Evolutionary conservation across 1,140 invertebrate genomes (phyloP).

Genomic region (Lepidurus couesii): DNA sequence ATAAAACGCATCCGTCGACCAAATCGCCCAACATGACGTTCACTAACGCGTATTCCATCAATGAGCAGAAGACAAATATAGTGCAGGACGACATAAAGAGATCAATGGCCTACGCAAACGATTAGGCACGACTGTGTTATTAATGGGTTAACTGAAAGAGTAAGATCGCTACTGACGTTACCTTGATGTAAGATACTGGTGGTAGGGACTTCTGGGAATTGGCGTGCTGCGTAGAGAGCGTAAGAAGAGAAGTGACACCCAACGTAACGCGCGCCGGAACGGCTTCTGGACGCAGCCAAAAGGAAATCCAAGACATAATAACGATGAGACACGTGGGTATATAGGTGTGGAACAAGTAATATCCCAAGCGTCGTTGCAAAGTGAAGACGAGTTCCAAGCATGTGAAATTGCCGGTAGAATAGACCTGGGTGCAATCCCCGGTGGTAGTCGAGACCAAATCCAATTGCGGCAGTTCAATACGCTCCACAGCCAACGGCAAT

Average conservation of each 20-base stretch:
- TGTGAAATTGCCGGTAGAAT: constrained; percentile 43
- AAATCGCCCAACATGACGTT: constrained; percentile 41
- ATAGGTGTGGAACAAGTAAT: constrained; percentile 45
- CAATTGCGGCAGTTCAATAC: constrained; percentile 41
- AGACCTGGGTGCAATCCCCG: constrained; percentile 41
- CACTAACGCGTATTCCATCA: constrained; percentile 46
- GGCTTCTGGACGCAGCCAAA: constrained; percentile 45
- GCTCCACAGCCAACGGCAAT: constrained; percentile 39
- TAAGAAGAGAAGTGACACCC: constrained; percentile 43
- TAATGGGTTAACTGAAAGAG: constrained; percentile 9
- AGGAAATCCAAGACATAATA: constrained; percentile 46
- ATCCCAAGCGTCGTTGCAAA: constrained; percentile 41
- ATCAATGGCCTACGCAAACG: constrained; percentile 36
- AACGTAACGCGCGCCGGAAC: constrained; percentile 44
- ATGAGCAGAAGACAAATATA: constrained; percentile 43
- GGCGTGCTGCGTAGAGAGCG: constrained; percentile 44
- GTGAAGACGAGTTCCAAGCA: constrained; percentile 44
- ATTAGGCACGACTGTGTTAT: not conserved
- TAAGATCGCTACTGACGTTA: constrained; percentile 33
- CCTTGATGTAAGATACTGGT: constrained; percentile 46
- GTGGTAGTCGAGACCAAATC: constrained; percentile 38
- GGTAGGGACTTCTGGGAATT: constrained; percentile 45
- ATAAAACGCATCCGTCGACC: constrained; percentile 25
- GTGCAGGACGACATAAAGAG: constrained; percentile 38
- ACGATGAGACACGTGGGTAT: constrained; percentile 45